Evolutionary conservation across 2,113 vertebrate species (phyloP).

Genomic region (Melanotaenia duboulayi): DNA sequence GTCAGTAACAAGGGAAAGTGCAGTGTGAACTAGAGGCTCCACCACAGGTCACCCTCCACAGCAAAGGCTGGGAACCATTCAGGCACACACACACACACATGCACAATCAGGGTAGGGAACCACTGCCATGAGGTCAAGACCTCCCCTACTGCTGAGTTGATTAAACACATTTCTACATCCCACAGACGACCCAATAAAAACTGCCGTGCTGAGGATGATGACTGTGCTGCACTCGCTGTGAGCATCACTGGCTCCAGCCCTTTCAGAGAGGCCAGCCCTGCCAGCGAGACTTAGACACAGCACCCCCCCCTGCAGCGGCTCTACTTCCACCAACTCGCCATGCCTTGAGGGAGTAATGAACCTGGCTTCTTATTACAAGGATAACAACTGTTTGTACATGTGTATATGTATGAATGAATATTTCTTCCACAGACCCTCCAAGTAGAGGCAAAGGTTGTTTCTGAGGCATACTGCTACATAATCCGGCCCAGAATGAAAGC

Average conservation of each 20-base stretch:
- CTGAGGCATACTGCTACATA: slow-evolving; percentile 71
- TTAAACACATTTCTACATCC: slow-evolving; percentile 66
- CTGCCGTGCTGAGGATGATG: slow-evolving; percentile 49
- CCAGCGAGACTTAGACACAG: slow-evolving; percentile 24
- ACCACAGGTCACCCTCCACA: slow-evolving; percentile 67
- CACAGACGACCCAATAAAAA: slow-evolving; percentile 63
- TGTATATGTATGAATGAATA: slow-evolving; percentile 63
- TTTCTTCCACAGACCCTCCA: slow-evolving; percentile 73
- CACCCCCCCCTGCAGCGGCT: slow-evolving; percentile 27
- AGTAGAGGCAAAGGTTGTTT: slow-evolving; percentile 71
- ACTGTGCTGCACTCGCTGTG: slow-evolving; percentile 42
- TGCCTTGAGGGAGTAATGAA: slow-evolving; percentile 50
- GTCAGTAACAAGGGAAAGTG: slow-evolving; percentile 49
- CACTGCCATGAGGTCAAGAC: slow-evolving; percentile 69
- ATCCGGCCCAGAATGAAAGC: slow-evolving; percentile 63
- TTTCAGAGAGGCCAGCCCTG: slow-evolving; percentile 35
- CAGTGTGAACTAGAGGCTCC: slow-evolving; percentile 61
- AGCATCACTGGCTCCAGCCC: slow-evolving; percentile 57
- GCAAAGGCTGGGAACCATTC: slow-evolving; percentile 58
- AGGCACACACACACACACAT: slow-evolving; percentile 26
- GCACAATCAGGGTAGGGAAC: slow-evolving; percentile 47
- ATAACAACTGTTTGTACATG: slow-evolving; percentile 55
- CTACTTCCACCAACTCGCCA: slow-evolving; percentile 50
- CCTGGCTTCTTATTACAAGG: slow-evolving; percentile 47
- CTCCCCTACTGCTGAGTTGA: slow-evolving; percentile 61